Evolutionary conservation across 2,797 vertebrate species (phyloP).

Genomic region (Pantherophis vulpinus): DNA sequence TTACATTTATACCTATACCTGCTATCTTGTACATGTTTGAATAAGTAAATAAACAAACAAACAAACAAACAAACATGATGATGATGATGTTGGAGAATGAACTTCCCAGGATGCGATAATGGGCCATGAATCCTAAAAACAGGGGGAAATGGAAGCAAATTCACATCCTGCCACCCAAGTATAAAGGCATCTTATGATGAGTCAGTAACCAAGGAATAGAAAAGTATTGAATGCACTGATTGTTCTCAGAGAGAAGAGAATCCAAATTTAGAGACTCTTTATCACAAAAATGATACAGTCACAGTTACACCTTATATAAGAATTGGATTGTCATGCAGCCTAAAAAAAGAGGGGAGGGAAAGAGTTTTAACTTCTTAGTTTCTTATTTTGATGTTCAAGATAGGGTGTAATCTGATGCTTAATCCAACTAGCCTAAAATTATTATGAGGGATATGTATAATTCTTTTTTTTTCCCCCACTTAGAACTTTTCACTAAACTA

Average conservation of each 20-base stretch:
- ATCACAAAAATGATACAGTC: neutral
- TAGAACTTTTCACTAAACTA: constrained; percentile 4
- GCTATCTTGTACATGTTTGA: too few relatives aligned
- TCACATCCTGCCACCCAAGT: neutral
- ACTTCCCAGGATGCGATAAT: neutral
- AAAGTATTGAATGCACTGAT: neutral
- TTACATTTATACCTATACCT: too few relatives aligned
- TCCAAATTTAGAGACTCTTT: constrained; percentile 2
- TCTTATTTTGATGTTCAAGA: neutral
- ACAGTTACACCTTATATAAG: neutral
- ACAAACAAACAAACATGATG: too few relatives aligned
- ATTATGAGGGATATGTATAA: constrained; percentile 1
- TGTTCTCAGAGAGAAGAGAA: neutral
- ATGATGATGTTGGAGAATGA: neutral
- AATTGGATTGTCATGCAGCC: neutral
- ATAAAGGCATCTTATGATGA: neutral
- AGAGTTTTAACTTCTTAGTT: neutral
- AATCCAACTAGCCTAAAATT: constrained; percentile 1
- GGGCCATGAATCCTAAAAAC: neutral
- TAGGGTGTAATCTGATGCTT: constrained; percentile 10
- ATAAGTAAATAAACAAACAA: too few relatives aligned
- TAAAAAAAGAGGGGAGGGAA: neutral
- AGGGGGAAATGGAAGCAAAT: neutral
- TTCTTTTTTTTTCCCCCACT: neutral
- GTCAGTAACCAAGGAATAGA: neutral